These are phyloP conservation scores for Schizopygopsis malacanthus DNA, from an alignment of 2,797 vertebrate species.

Conservation along the genomic window DNA sequence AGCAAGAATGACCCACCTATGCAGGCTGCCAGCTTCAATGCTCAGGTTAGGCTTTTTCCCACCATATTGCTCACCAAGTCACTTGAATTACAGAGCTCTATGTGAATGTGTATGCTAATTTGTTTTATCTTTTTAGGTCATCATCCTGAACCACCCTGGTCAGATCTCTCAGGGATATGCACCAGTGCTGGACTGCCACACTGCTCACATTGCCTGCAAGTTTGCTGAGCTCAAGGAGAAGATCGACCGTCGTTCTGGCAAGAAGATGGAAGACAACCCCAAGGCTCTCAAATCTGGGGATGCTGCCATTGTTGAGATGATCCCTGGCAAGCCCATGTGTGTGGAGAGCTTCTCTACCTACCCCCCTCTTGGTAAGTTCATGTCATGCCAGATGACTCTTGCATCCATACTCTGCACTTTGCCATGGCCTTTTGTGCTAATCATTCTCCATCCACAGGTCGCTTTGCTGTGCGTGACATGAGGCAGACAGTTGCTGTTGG, in stretches of 20 bases:
- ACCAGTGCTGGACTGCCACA: slow-evolving; percentile 73
- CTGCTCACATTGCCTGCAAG: slow-evolving; percentile 73
- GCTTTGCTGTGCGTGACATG: slow-evolving; percentile 73
- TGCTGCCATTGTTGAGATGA: slow-evolving; percentile 70
- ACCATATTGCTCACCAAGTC: neutral
- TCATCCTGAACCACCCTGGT: slow-evolving; percentile 72
- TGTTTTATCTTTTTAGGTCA: slow-evolving; percentile 57
- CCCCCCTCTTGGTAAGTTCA: slow-evolving; percentile 67
- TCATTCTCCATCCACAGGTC: slow-evolving; percentile 52
- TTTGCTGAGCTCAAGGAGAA: slow-evolving; percentile 83
- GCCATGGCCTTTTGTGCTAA: neutral
- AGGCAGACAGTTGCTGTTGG: slow-evolving; percentile 76
- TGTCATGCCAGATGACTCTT: rapidly evolving
- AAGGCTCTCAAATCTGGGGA: slow-evolving; percentile 73
- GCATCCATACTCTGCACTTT: neutral
- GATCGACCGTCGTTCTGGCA: slow-evolving; percentile 79
- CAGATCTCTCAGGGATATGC: slow-evolving; percentile 68
- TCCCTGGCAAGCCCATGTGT: slow-evolving; percentile 76
- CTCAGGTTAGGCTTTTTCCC: slow-evolving; percentile 60
- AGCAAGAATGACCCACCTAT: slow-evolving; percentile 70
- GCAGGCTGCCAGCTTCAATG: slow-evolving; percentile 66
- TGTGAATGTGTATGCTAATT: neutral
- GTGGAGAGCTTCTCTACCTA: slow-evolving; percentile 71
- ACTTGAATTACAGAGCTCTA: too few species aligned
- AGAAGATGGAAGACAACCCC: slow-evolving; percentile 72